Evolutionary conservation across 2,113 vertebrate species (phyloP).

Genomic region (Hemibagrus wyckioides): DNA sequence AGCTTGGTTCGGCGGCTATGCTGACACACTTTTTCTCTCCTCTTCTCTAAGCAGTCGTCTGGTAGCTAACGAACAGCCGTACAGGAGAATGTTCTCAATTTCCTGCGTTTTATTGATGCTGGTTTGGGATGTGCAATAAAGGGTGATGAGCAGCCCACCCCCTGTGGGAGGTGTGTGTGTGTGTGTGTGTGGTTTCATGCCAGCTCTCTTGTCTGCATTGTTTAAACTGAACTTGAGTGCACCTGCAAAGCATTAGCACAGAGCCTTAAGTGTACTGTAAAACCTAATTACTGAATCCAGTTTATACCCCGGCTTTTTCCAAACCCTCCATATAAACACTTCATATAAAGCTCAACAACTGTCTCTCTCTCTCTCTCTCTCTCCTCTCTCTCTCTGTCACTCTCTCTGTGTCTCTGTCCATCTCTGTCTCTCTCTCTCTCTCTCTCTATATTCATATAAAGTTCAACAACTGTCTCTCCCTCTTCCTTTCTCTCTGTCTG

Average conservation of each 20-base stretch:
- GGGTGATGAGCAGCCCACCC: slow-evolving; percentile 38
- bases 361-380: not conserved
- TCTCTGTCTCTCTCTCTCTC: not conserved
- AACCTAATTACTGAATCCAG: slow-evolving; percentile 49
- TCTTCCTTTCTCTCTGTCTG: not conserved
- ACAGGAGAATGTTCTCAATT: slow-evolving; percentile 34
- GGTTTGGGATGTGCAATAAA: slow-evolving; percentile 37
- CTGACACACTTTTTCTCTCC: not conserved
- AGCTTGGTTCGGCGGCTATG: no score
- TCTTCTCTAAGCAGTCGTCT: not conserved
- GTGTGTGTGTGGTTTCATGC: slow-evolving; percentile 56
- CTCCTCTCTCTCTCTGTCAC: not conserved
- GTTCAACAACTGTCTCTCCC: no score
- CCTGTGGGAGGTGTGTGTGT: not conserved
- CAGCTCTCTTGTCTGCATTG: slow-evolving; percentile 55
- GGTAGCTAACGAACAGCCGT: slow-evolving; percentile 14
- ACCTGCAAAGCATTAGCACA: slow-evolving; percentile 58
- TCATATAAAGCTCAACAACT: slow-evolving; percentile 45
- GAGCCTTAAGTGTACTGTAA: slow-evolving; percentile 56
- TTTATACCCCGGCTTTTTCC: slow-evolving; percentile 48
- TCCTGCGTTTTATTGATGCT: slow-evolving; percentile 35
- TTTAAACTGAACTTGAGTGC: slow-evolving; percentile 65
- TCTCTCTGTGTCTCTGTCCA: not conserved
- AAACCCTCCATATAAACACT: slow-evolving; percentile 51
- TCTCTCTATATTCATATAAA: no score